Base-by-base conservation (phyloP, 1,140 invertebrate genomes). In the Drosophila nikananu region DNA sequence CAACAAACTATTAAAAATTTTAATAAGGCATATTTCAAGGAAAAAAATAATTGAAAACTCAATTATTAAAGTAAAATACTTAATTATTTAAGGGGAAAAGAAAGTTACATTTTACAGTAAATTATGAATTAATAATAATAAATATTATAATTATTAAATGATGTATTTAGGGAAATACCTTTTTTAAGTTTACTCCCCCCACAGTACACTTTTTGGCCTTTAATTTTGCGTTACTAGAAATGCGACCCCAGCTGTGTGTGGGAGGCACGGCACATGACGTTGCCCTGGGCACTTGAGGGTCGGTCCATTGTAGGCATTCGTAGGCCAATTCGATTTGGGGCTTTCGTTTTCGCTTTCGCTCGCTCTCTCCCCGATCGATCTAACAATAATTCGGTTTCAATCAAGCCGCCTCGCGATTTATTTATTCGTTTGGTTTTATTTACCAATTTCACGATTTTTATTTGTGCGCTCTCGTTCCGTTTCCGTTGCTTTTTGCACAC, bases 311-410 rank as follows among this genome's bases (percentile, higher is more conserved):
- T 80, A 51, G 67, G 67, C 62, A 66, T 83, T 77, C 71, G 76
- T 66, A 83, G 83, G 67, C 80, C 80, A 82, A 83, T 57, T 52
- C 46, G 17, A 49, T 60, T 49, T 73, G 23, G 44, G 30, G 39
- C 41, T 78, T 70, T 72, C 63, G 83, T 80, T 86, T 86, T 86
- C 80, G 77, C 77, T 87, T 87, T 87, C 76, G 58, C 44, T 66
- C 49, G 54, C 49, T 32, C 70, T 79, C 54, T 78, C 49, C 37
- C 73, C 77, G 86, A 90, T 90, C 86, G 86, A 90, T 90, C 86
- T 82, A 90, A 90, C 86, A 90, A 90, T 90, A 90, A 90, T 90
- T 86, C 59, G 67, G 81, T 82, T 90, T 86, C 86, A 86, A 91
- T 90, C 82, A 86, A 75, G 78, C 65, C 76, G 77, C 60, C 68